Conservation (phyloP, 2,797 vertebrate species). For the Bovichtus diacanthus region DNA sequence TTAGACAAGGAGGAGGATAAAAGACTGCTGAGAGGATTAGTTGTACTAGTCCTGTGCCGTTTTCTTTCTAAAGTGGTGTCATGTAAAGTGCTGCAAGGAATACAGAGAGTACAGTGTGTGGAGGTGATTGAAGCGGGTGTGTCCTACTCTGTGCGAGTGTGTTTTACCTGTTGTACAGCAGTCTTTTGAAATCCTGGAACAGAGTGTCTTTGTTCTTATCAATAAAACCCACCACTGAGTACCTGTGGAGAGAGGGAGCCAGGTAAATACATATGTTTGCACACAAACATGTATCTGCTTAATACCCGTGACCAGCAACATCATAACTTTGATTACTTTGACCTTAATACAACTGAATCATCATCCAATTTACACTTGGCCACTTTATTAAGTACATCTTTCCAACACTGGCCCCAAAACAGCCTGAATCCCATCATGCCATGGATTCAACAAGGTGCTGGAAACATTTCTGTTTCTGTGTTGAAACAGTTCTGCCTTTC, state of each 20-base stretch:
- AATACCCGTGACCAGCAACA: not conserved
- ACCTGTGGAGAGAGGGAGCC: conserved; percentile 79
- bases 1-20: conserved; percentile 24
- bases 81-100: conserved; percentile 32
- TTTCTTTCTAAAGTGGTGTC: conserved; percentile 25
- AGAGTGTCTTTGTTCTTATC: conserved; percentile 99
- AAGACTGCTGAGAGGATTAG: conserved; percentile 32
- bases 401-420: not conserved
- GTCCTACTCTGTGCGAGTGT: conserved; percentile 29
- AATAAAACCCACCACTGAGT: conserved; percentile 96
- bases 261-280: conserved; percentile 5
- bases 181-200: conserved; percentile 99
- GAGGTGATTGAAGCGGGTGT: conserved; percentile 16
- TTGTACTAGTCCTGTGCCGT: not conserved
- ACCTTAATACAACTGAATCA: not conserved
- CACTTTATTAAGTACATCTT: not conserved
- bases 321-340: not conserved
- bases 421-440: not conserved
- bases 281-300: not conserved
- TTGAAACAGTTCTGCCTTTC: too few species aligned
- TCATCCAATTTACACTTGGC: not conserved
- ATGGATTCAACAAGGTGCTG: too few species aligned
- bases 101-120: conserved; percentile 20
- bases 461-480: not conserved
- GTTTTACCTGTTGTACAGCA: conserved; percentile 97